phyloP scores from a whole-genome alignment of 1,140 invertebrate genomes.

The Ganaspis sp. region DNA sequence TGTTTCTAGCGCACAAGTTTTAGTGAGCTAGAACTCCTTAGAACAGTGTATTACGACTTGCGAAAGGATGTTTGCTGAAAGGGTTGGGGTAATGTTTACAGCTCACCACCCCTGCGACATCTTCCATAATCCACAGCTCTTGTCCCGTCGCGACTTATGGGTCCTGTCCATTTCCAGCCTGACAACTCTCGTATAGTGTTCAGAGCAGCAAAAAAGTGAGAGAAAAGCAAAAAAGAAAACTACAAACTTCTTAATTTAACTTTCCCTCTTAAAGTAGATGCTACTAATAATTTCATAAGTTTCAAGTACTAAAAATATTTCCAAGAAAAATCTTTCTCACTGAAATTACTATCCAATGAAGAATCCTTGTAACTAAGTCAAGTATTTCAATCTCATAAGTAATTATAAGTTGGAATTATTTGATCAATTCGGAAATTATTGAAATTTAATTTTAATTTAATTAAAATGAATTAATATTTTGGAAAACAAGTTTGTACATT shows the following conservation, averaged over 20 bases:
- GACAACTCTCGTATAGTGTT: constrained; percentile 41
- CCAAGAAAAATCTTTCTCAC: neutral
- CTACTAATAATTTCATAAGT: constrained; percentile 8
- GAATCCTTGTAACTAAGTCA: neutral
- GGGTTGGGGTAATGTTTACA: constrained; percentile 62
- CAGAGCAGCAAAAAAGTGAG: neutral
- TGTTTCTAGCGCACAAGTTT: constrained; percentile 40
- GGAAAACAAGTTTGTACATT: too few relatives aligned
- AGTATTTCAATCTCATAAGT: neutral
- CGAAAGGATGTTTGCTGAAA: constrained; percentile 55
- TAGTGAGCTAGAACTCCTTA: constrained; percentile 46
- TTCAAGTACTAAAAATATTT: constrained; percentile 4
- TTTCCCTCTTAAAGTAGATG: neutral
- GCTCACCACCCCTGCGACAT: constrained; percentile 44
- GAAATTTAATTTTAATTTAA: too few relatives aligned
- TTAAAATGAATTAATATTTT: too few relatives aligned
- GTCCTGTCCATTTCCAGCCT: constrained; percentile 52
- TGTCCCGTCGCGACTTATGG: constrained; percentile 53
- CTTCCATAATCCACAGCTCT: constrained; percentile 52
- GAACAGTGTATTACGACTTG: constrained; percentile 64
- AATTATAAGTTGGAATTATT: neutral
- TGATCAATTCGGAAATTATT: neutral
- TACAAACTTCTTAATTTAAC: constrained; percentile 12
- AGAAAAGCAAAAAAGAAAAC: constrained; percentile 14
- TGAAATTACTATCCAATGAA: neutral